Percentiles rank a stretch among this genome's conserved stretches.
These are phyloP conservation scores for Punctoribates punctum DNA, from an alignment of 2,888 invertebrate genomes.

Conservation along the genomic window DNA sequence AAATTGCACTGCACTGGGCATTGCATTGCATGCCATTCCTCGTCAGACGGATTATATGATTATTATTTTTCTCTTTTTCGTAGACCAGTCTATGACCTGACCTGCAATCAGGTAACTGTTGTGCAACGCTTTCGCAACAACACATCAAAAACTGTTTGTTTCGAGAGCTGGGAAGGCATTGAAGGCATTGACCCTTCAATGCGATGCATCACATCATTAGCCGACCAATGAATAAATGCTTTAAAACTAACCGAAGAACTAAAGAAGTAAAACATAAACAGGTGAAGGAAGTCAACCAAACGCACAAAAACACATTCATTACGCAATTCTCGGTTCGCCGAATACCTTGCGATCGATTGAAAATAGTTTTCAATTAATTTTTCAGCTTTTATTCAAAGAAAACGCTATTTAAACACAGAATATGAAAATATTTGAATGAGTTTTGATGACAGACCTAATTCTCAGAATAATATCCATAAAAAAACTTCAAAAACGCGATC, in stretches of 20 bases:
- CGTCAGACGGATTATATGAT: slow-evolving; percentile 37
- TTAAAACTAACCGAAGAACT: neutral
- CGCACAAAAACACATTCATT: slow-evolving; percentile 33
- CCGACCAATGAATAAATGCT: slow-evolving; percentile 31
- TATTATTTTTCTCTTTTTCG: slow-evolving; percentile 21
- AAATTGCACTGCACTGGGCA: neutral
- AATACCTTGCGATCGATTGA: neutral
- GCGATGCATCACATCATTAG: slow-evolving; percentile 35
- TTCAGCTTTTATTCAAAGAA: neutral
- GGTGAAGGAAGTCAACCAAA: slow-evolving; percentile 29
- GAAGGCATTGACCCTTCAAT: slow-evolving; percentile 33
- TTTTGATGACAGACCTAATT: no score
- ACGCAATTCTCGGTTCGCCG: neutral
- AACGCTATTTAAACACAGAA: neutral
- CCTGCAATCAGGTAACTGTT: slow-evolving; percentile 30
- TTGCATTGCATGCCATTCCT: slow-evolving; percentile 31
- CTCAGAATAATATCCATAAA: no score
- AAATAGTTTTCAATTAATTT: neutral
- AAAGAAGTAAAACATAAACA: slow-evolving; percentile 10
- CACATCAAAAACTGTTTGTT: slow-evolving; percentile 1
- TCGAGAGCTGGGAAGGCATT: neutral
- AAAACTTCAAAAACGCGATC: no score
- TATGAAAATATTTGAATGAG: no score
- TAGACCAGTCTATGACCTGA: slow-evolving; percentile 38
- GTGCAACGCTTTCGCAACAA: slow-evolving; percentile 29